phyloP scores from a whole-genome alignment of 1,140 invertebrate genomes.

The Phymorhynchus buccinoides region DNA sequence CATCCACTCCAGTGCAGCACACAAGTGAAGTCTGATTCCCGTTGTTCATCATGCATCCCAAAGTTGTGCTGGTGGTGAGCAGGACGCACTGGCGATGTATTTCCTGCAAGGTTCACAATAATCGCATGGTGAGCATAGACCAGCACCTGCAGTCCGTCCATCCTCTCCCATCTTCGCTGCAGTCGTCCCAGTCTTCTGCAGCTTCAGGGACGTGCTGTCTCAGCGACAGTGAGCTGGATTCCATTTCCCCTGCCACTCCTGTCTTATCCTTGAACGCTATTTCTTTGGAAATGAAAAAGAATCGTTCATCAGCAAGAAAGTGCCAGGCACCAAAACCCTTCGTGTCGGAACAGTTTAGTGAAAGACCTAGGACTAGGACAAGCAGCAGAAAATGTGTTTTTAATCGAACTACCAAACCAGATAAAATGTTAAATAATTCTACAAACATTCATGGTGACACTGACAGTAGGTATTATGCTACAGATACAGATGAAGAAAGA shows the following conservation, averaged over 20 bases:
- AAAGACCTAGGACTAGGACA: not conserved
- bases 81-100: slow-evolving; percentile 31
- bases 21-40: not conserved
- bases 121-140: slow-evolving; percentile 24
- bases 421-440: too few relatives aligned
- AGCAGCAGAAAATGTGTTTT: not conserved
- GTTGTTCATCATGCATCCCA: not conserved
- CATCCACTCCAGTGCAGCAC: not conserved
- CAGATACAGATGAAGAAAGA: not conserved
- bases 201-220: not conserved
- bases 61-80: slow-evolving; percentile 32
- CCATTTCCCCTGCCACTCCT: not conserved
- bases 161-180: not conserved
- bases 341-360: not conserved
- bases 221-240: slow-evolving; percentile 33
- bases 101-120: slow-evolving; percentile 16
- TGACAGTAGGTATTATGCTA: not conserved
- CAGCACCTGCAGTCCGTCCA: slow-evolving; percentile 3
- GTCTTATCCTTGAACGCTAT: not conserved
- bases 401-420: not conserved
- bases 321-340: not conserved
- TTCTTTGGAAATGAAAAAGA: not conserved
- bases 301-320: not conserved
- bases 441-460: not conserved
- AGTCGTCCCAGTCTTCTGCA: not conserved